Evolutionary conservation across 53 echinoderm and acorn worm species (phyloP).

Genomic region (Paelopatides confundens): DNA sequence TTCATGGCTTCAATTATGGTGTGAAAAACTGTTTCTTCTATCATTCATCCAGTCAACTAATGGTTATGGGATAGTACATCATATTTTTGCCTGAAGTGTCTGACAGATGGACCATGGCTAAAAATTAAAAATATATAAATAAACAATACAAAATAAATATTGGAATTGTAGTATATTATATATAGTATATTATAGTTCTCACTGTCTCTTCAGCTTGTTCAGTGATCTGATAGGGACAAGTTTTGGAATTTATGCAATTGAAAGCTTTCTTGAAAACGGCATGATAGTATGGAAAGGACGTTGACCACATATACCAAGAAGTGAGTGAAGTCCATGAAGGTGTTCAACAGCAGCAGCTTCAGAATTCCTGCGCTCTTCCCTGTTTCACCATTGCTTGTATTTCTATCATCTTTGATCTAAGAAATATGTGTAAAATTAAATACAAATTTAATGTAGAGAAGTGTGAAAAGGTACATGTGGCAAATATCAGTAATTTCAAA

Average conservation of each 20-base stretch:
- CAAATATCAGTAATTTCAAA: background rate
- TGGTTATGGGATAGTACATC: too few species aligned
- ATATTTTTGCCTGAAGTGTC: too few species aligned
- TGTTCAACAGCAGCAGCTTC: background rate
- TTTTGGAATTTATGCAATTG: background rate
- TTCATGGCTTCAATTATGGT: too few species aligned
- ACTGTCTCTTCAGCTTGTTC: conserved; percentile 3
- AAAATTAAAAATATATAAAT: too few species aligned
- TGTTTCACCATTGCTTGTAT: background rate
- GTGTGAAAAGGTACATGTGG: background rate
- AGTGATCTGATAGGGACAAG: background rate
- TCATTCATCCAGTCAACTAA: too few species aligned
- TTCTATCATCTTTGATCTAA: conserved; percentile 7
- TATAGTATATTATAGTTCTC: background rate
- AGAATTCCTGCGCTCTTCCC: background rate
- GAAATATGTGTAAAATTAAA: background rate
- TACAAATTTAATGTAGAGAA: background rate
- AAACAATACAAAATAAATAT: too few species aligned
- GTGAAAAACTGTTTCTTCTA: too few species aligned
- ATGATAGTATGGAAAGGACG: background rate
- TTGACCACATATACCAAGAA: conserved; percentile 4
- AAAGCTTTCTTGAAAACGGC: background rate
- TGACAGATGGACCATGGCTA: too few species aligned
- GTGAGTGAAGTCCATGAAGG: background rate
- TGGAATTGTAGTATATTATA: too few species aligned